Percentiles rank a stretch among this genome's conserved stretches.
Evolutionary conservation across 1,140 invertebrate species (phyloP).

Genomic region (Babylonia areolata): DNA sequence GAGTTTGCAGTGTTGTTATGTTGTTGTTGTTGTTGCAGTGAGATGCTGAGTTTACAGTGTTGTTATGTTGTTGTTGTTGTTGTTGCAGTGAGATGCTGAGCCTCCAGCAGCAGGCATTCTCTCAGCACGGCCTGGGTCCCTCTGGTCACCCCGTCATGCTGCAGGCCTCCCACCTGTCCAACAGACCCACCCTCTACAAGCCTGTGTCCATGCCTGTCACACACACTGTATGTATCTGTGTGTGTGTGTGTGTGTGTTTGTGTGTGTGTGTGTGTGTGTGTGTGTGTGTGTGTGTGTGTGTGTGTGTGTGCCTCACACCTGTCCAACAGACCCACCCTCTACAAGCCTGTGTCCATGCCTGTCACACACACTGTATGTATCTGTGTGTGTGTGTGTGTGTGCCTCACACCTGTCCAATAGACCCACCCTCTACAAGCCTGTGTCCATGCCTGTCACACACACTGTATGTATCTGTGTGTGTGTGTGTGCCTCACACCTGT

Average conservation of each 20-base stretch:
- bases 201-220: slow-evolving; percentile 37
- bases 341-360: slow-evolving; percentile 52
- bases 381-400: background rate
- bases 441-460: slow-evolving; percentile 15
- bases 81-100: slow-evolving; percentile 44
- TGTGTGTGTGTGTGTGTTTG: background rate
- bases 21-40: no score
- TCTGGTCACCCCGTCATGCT: slow-evolving; percentile 61
- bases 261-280: background rate
- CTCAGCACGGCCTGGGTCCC: slow-evolving; percentile 53
- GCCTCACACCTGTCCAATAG: slow-evolving; percentile 49
- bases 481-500: no score
- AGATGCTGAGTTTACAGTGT: no score
- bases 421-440: slow-evolving; percentile 62
- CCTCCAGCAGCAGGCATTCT: slow-evolving; percentile 34
- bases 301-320: slow-evolving; percentile 39
- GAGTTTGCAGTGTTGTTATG: no score
- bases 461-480: no score
- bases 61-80: no score
- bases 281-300: background rate
- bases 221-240: background rate
- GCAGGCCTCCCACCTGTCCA: slow-evolving; percentile 50
- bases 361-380: background rate
- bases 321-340: slow-evolving; percentile 57
- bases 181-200: slow-evolving; percentile 62